phyloP scores from a whole-genome alignment of 2,888 invertebrate species.

The Brachyptera risi region DNA sequence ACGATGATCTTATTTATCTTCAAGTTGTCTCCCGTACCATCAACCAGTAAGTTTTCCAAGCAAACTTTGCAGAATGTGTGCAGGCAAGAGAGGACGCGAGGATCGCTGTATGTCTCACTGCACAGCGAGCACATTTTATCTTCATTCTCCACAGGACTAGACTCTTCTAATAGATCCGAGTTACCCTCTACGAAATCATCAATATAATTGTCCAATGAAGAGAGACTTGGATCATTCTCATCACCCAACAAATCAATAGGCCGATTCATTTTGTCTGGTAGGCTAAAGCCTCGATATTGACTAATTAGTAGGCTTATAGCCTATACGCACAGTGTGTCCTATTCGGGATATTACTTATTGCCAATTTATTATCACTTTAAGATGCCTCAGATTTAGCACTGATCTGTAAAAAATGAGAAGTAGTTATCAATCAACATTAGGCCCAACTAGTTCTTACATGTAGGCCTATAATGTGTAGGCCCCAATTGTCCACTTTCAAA shows the following conservation, averaged over 20 bases:
- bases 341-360: no score
- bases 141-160: constrained; percentile 45
- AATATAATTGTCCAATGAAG: constrained; percentile 39
- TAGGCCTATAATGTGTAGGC: no score
- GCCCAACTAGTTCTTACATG: no score
- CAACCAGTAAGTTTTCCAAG: constrained; percentile 72
- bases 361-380: no score
- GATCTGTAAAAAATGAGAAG: no score
- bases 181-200: background rate
- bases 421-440: no score
- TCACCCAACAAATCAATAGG: constrained; percentile 44
- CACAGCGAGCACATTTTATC: constrained; percentile 62
- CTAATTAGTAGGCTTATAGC: no score
- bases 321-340: background rate
- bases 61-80: constrained; percentile 95
- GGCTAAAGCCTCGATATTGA: no score
- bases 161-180: constrained; percentile 42
- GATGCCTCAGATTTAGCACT: background rate
- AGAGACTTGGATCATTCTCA: constrained; percentile 39
- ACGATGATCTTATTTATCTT: constrained; percentile 61
- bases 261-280: constrained; percentile 27
- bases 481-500: no score
- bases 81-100: constrained; percentile 86
- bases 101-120: constrained; percentile 70
- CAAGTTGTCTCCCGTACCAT: constrained; percentile 64